Evolutionary conservation across 2,797 vertebrate genomes (phyloP), one percentile per base, ranked within the genome.

Genomic region (Clarias platycephalus): DNA sequence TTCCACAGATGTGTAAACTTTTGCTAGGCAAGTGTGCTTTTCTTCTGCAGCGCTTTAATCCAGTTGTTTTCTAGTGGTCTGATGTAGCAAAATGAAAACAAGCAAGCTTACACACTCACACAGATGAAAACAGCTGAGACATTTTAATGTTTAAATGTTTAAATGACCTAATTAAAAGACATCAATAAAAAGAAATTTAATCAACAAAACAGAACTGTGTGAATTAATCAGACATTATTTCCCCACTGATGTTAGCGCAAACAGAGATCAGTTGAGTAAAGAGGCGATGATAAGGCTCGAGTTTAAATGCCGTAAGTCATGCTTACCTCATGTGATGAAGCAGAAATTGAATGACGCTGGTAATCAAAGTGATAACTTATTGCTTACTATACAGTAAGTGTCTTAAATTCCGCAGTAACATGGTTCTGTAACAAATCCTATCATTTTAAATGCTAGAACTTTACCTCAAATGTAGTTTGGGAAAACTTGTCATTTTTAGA

Each of bases 111-210:
- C 13, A 49, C 68, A 28, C 6, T 71, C 40, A 37, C 10, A 24
- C 18, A 22, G 34, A 70, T 40, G 49, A 53, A 53, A 70, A 70
- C 34, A 70, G 18, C 20, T 4, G 37, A 67, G 15, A 5, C 26
- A 16, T 67, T 68, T 68, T 53, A 53, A 53, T 53, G 49, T 62
- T n/a, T 24, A n/a, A 62, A 64, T 67, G 66, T 71, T 40, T 44
- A 68, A 71, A 49, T 71, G 10, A n/a, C 68, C 24, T 71, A 13
- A 71, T 71, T 71, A 49, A 71, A 71, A 72, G 2, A 53, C 44
- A 53, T 67, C 18, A 18, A 67, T 34, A 67, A 34, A 64, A 64
- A 31, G 2, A 67, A 34, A 34, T 34, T 16, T 15, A 67, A 67
- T 34, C 66, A 20, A 16, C 66, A 34, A 15, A 70, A 44, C 68